A percentile compares a stretch with the other conserved stretches of the same genome.
These are phyloP conservation scores for Sebastes kiyomatsui DNA, from an alignment of 2,797 vertebrate genomes.

Conservation along the genomic window DNA sequence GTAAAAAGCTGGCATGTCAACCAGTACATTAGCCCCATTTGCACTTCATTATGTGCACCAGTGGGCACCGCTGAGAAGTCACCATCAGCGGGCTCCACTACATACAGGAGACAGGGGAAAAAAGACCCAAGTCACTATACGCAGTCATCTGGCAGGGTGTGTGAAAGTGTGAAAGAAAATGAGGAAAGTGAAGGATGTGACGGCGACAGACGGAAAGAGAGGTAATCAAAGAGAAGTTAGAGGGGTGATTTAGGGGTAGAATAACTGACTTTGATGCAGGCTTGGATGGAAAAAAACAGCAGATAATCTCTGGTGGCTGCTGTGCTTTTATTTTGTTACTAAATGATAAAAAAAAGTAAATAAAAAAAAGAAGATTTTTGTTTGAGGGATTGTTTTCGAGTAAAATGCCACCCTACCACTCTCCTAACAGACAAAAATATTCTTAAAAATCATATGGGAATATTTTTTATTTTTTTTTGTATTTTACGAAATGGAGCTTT, in stretches of 20 bases:
- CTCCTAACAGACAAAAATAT: background rate
- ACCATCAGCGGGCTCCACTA: constrained; percentile 54
- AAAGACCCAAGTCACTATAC: background rate
- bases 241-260: constrained; percentile 47
- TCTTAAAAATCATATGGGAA: constrained; percentile 43
- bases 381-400: constrained; percentile 25
- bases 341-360: constrained; percentile 7
- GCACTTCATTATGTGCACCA: constrained; percentile 76
- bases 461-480: constrained; percentile 13
- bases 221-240: constrained; percentile 36
- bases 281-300: constrained; percentile 27
- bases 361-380: background rate
- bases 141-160: constrained; percentile 1
- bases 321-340: constrained; percentile 25
- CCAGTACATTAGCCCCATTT: constrained; percentile 75
- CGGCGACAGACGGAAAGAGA: background rate
- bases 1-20: constrained; percentile 71
- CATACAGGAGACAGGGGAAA: constrained; percentile 21
- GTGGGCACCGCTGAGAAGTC: constrained; percentile 63
- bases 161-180: constrained; percentile 3
- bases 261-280: constrained; percentile 52
- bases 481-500: constrained; percentile 28
- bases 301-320: constrained; percentile 22
- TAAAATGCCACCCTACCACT: constrained; percentile 10
- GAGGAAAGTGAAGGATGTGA: background rate